Percentiles rank a stretch among this genome's conserved stretches.
Conservation (phyloP, 2,888 invertebrate species). For the Meghimatium bilineatum region DNA sequence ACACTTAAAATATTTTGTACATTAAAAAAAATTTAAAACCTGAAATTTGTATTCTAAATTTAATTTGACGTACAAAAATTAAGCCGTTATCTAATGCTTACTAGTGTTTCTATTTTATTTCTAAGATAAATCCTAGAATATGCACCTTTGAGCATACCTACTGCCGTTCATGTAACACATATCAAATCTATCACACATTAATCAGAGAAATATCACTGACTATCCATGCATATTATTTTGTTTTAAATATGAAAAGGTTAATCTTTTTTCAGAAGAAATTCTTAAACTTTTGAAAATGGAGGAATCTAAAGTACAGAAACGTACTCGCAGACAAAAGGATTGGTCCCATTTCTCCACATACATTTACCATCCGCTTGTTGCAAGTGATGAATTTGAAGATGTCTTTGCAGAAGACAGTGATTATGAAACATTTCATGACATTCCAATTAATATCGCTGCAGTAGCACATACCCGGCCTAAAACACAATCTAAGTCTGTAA, state of each 20-base stretch:
- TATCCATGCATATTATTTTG: neutral
- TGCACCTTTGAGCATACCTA: too few relatives aligned
- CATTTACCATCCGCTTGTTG: neutral
- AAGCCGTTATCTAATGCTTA: too few relatives aligned
- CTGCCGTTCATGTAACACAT: too few relatives aligned
- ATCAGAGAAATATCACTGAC: neutral
- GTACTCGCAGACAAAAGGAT: neutral
- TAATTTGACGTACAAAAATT: too few relatives aligned
- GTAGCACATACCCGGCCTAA: neutral
- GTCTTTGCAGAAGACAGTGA: slow-evolving; percentile 6
- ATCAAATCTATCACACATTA: neutral
- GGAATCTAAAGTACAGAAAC: neutral
- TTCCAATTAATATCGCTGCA: neutral
- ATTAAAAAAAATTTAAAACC: too few relatives aligned
- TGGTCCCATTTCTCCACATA: neutral
- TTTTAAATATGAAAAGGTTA: neutral
- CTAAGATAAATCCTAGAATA: too few relatives aligned
- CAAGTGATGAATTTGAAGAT: slow-evolving; percentile 15
- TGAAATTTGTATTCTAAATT: too few relatives aligned
- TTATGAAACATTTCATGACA: neutral
- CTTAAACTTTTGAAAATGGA: slow-evolving; percentile 25
- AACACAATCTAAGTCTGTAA: neutral
- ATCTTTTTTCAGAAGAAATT: slow-evolving; percentile 35
- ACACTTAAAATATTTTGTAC: too few relatives aligned
- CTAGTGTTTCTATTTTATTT: too few relatives aligned